A percentile compares a stretch with the other conserved stretches of the same genome.
Conservation (phyloP, 2,888 invertebrate species). For the Nephrotoma flavescens region DNA sequence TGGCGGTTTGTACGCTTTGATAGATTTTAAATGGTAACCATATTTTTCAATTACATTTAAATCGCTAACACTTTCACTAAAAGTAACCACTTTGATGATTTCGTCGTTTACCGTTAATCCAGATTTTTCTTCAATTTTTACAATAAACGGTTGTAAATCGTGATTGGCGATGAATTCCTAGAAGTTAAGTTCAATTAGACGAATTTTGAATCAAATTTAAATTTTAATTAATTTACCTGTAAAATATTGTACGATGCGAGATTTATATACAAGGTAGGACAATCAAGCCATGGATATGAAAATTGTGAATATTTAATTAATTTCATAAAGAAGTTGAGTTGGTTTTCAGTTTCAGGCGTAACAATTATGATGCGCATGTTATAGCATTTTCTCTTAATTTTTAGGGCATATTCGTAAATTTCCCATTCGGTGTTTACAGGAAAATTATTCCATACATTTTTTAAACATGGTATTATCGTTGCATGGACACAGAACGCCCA, state of each 20-base stretch:
- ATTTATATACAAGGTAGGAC: background rate
- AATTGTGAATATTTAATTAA: background rate
- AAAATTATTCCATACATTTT: background rate
- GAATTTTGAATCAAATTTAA: background rate
- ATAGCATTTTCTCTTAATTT: background rate
- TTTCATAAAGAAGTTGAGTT: background rate
- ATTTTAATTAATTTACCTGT: background rate
- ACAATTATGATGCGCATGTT: background rate
- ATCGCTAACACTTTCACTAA: background rate
- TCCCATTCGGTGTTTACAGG: no score
- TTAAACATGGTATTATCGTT: background rate
- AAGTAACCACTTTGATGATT: background rate
- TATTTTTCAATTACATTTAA: background rate
- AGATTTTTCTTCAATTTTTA: background rate
- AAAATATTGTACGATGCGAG: background rate
- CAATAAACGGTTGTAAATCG: background rate
- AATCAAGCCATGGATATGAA: background rate
- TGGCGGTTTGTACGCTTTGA: background rate
- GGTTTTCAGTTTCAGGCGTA: background rate
- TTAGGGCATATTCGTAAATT: background rate
- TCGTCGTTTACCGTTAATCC: background rate
- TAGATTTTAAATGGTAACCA: background rate
- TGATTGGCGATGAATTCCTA: background rate
- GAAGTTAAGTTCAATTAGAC: background rate
- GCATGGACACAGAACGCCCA: background rate